Evolutionary conservation across 2,888 invertebrate genomes (phyloP), one percentile per base, ranked within the genome.

Genomic region (Spatulosminthurus flaviceps): DNA sequence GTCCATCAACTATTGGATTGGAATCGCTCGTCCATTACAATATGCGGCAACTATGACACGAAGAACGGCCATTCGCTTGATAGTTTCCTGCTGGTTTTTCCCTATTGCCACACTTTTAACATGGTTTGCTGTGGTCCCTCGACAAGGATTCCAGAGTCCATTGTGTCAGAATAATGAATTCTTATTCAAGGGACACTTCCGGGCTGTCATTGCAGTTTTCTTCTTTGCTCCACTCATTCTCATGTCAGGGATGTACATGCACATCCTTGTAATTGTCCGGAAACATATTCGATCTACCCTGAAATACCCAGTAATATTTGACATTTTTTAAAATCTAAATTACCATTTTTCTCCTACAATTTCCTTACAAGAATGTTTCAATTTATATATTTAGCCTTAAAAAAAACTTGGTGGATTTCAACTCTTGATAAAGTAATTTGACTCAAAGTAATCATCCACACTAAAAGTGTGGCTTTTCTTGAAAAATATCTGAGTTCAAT

Each of bases 1-100:
- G 29, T 91, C 92, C 34, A 87, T 91, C 78, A 92, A 92, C 87
- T 92, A 92, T 86, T 92, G 92, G 87, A 88, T 92, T 64, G 92
- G 92, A 22, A 91, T 92, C 79, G 88, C 89, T 1, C 87, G 88
- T 70, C 92, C 92, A 0, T 88, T 92, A 13, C 91, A 91, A 83
- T 91, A 92, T 86, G 89, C 90, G n/a, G 89, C 90, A 16, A 90
- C 90, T 43, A 89, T 91, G 87, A 91, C 91, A 0, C 88, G 89
- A 79, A 86, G 89, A 64, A 89, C 89, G 81, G 90, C 90, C 0
- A 88, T 88, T 73, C 86, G 89, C 28, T 87, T 89, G 67, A 89
- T 90, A 11, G 86, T 89, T 61, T 81, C 90, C 7, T 87, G 92
- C 61, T 92, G 92, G 92, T 86, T 90, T 0, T 83, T 89, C 13